Base-by-base conservation (phyloP, 2,888 invertebrate genomes). In the Crematogaster levior region DNA sequence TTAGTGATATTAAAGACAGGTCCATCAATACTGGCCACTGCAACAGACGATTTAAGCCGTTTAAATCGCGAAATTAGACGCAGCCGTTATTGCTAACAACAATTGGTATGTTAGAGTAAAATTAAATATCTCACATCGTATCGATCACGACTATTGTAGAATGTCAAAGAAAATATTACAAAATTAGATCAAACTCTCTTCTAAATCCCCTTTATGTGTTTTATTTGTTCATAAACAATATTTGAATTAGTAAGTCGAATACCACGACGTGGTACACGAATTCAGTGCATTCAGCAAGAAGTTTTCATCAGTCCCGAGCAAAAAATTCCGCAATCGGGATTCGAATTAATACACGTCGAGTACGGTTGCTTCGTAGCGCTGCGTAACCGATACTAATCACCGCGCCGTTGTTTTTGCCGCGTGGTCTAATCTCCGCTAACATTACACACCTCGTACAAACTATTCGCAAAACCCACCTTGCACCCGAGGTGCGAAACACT, bases 1-100 rank as follows among this genome's bases (percentile, higher is more conserved):
- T 96, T 95, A 79, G 96, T 96, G 92, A 97, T 95, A 92, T 96
- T 96, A 91, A 97, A 95, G 82, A 96, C 95, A 15, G 96, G 95
- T n/a, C 97, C 97, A 90, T 96, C 96, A 82, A 96, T 95, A 88
- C 96, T 96, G 72, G 95, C 93, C 92, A 96, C 97, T 96, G 94
- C 48, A 94, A 94, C 81, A 86, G 9, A 83, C 18, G 12, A 12
- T 56, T 27, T 65, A 51, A 37, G 37, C 10, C 30, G 9, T 40
- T 63, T 12, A 56, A 34, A 34, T 34, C 34, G 34, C 34, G 34
- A 34, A 6, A 34, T n/a, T 53, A 4, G 10, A 79, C n/a, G 9
- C 15, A 15, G 12, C 40, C 34, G 15, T 75, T 56, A 56, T 30
- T n/a, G 10, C 6, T 18, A 34, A 24, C 40, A 27, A 1, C 15